Base-by-base conservation (phyloP, 1,140 invertebrate genomes). In the Drosophila bocqueti region DNA sequence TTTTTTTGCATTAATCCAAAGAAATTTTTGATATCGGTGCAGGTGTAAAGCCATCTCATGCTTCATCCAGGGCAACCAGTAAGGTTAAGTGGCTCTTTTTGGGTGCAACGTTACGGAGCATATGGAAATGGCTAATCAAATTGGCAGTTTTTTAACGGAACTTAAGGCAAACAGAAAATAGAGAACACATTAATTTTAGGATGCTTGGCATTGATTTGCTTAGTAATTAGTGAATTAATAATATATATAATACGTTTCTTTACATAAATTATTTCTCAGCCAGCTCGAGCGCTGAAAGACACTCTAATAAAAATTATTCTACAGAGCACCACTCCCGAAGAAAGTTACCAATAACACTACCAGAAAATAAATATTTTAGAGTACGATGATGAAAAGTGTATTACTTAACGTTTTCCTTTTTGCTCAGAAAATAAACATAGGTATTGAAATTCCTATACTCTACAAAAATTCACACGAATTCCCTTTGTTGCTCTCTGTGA, bases 21-120 rank as follows among this genome's bases (percentile, higher is more conserved):
- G 9, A 68, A 81, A 81, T 87, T 83, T 73, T 78, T 76, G 76
- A 82, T 91, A 91, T 91, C 89, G 89, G 89, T 91, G 89, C 89
- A 91, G 89, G 89, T 78, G 89, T 80, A 71, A 49, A 59, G 68
- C 63, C 54, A 58, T 11, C 31, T 42, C 55, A 54, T 58, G 65
- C 52, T 45, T 60, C 62, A 40, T 58, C 43, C 62, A 59, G 65
- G 21, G 26, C 50, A 52, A 34, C 45, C 67, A 16, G 29, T 31
- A 6, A 24, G 2, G 7, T 45, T n/a, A 8, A 15, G 31, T 11
- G 36, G 36, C 18, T 43, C 21, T n/a, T 38, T 31, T 40, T 55
- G 24, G 26, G 29, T 29, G 29, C 42, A 26, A 50, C 38, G 69
- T 50, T 9, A 29, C 31, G 59, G 69, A 40, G 29, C 69, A 24